Conservation (phyloP, 2,113 vertebrate species). For the Panthera leo region DNA sequence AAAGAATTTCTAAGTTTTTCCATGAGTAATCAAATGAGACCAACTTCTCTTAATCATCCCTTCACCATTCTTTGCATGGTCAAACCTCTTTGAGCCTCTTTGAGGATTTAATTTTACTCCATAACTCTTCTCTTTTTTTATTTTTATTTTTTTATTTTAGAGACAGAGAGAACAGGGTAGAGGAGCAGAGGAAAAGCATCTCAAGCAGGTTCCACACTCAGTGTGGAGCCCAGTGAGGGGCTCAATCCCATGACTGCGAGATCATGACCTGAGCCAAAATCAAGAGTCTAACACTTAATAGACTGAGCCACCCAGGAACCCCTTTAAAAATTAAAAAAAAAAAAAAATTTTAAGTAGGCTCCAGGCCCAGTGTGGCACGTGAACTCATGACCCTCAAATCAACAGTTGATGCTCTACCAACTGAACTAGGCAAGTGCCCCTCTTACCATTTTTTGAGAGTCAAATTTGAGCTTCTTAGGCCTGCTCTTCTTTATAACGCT, state of each 20-base stretch:
- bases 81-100: not conserved
- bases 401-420: too few relatives aligned
- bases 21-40: not conserved
- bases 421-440: too few relatives aligned
- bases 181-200: too few relatives aligned
- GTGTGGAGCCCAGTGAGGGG: not conserved
- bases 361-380: too few relatives aligned
- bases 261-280: not conserved
- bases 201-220: too few relatives aligned
- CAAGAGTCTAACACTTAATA: not conserved
- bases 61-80: not conserved
- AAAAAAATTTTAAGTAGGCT: too few relatives aligned
- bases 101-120: not conserved
- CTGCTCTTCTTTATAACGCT: not conserved
- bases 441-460: not conserved
- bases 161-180: too few relatives aligned
- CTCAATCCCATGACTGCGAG: not conserved
- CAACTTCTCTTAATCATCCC: not conserved
- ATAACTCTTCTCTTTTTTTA: not conserved
- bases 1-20: not conserved
- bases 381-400: too few relatives aligned
- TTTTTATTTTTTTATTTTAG: too few relatives aligned
- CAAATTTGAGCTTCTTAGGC: not conserved
- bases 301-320: not conserved
- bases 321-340: not conserved